Percentiles rank a stretch among this genome's conserved stretches.
Evolutionary conservation across 30 jellyfish, hydroid and myxozoan genomes (phyloP).

Genomic region (Nemopilema nomurai): DNA sequence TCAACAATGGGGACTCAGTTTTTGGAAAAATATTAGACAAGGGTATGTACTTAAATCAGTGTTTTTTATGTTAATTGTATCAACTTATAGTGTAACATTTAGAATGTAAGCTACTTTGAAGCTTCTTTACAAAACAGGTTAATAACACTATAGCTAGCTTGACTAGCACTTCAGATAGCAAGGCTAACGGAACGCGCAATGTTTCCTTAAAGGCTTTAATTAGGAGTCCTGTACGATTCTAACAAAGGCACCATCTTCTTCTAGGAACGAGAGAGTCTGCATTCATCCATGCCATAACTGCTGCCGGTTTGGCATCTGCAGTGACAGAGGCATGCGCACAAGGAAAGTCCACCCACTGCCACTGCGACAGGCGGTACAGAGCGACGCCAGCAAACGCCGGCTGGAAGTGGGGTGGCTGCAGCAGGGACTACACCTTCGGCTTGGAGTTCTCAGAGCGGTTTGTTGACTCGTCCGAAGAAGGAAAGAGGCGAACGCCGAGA

Average conservation of each 20-base stretch:
- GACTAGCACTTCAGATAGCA: too few relatives aligned
- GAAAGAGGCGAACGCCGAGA: constrained; percentile 69
- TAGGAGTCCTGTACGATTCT: too few relatives aligned
- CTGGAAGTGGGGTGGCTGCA: constrained; percentile 99
- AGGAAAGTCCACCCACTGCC: constrained; percentile 90
- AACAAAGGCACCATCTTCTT: neutral
- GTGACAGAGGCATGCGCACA: constrained; percentile 99
- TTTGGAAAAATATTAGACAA: constrained; percentile 93
- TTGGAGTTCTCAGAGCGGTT: constrained; percentile 79
- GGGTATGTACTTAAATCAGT: constrained; percentile 33
- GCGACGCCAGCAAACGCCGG: constrained; percentile 61
- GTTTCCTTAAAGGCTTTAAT: too few relatives aligned
- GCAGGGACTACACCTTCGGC: constrained; percentile 85
- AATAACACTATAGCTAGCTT: too few relatives aligned
- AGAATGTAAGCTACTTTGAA: too few relatives aligned
- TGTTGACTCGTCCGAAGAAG: constrained; percentile 79
- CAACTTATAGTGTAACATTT: neutral
- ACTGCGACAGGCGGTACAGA: constrained; percentile 64
- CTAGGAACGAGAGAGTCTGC: constrained; percentile 97
- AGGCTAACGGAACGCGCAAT: too few relatives aligned
- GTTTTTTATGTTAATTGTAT: neutral
- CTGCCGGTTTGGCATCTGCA: constrained; percentile 96
- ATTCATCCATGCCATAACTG: constrained; percentile 92
- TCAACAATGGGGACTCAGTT: constrained; percentile 70
- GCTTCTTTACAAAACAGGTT: too few relatives aligned